Evolutionary conservation across 2,888 invertebrate genomes (phyloP), one percentile per base, ranked within the genome.

Genomic region (Meliscaeva auricollis): DNA sequence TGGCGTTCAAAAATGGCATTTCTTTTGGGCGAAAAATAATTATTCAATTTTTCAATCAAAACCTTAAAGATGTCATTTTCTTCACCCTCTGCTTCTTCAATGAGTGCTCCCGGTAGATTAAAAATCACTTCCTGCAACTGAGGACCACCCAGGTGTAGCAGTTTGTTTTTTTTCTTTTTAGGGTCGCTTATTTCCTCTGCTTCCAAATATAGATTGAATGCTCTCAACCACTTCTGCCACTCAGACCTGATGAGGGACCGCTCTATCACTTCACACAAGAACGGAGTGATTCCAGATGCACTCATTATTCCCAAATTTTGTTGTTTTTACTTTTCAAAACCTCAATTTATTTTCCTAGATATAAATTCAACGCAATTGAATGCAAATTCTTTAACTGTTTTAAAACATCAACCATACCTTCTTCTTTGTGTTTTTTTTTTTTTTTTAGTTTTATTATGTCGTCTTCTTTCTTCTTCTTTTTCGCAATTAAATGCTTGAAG

Each of bases 1-100:
- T 90, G 89, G 15, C 89, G 66, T 85, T 90, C 90, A 46, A 87
- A 87, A 38, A 81, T 82, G 11, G 83, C 74, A 52, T 88, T 88
- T 70, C 79, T 82, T 64, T 20, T 41, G 11, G n/a, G 41, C 41
- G 81, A 74, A 73, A 87, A 88, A 75, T 79, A 85, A 62, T 83
- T 79, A 60, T 70, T 74, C 41, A 87, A 60, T 56, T 84, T 88
- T 4, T 41, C 66, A 13, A 88, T 75, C n/a, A n/a, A n/a, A 1
- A 41, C n/a, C 13, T 41, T 41, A 35, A 83, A 58, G 17, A 87
- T 50, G 30, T 78, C 64, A 46, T 46, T 46, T 46, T 15, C 46
- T 15, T 46, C 46, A 13, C 46, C 17, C 4, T 54, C 58, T 32
- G 26, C 30, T 8, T 13, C 11, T 0, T 78, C 38, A 1, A 58